Percentiles rank a stretch among this genome's conserved stretches.
These are phyloP conservation scores for Myopa tessellatipennis DNA, from an alignment of 2,888 invertebrate species.

Conservation along the genomic window DNA sequence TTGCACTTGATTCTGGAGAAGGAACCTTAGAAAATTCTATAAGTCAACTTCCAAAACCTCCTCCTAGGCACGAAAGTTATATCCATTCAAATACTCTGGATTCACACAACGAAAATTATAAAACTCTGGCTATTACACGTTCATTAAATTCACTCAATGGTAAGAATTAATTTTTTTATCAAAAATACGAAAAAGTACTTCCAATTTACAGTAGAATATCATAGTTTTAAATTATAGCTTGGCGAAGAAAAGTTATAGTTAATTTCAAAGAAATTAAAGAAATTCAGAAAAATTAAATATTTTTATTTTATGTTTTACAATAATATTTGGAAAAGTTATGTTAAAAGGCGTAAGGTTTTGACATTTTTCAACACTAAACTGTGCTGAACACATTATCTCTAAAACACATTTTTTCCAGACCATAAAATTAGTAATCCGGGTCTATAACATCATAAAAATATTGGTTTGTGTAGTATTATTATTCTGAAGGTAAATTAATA, in stretches of 20 bases:
- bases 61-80: constrained; percentile 83
- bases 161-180: constrained; percentile 59
- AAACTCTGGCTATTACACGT: constrained; percentile 71
- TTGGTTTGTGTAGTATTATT: no score
- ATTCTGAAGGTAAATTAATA: no score
- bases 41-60: constrained; percentile 73
- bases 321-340: background rate
- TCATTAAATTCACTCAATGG: constrained; percentile 70
- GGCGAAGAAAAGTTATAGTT: no score
- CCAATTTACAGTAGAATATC: background rate
- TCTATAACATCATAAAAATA: no score
- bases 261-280: background rate
- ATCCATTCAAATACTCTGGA: constrained; percentile 74
- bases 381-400: no score
- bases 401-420: no score
- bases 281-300: background rate
- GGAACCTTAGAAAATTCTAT: constrained; percentile 79
- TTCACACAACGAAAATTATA: constrained; percentile 76
- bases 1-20: constrained; percentile 74
- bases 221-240: no score
- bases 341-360: no score
- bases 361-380: no score
- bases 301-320: background rate
- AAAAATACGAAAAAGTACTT: background rate
- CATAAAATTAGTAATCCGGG: no score